These are phyloP conservation scores for Tachina grossa DNA, from an alignment of 2,888 invertebrate genomes.

Conservation along the genomic window DNA sequence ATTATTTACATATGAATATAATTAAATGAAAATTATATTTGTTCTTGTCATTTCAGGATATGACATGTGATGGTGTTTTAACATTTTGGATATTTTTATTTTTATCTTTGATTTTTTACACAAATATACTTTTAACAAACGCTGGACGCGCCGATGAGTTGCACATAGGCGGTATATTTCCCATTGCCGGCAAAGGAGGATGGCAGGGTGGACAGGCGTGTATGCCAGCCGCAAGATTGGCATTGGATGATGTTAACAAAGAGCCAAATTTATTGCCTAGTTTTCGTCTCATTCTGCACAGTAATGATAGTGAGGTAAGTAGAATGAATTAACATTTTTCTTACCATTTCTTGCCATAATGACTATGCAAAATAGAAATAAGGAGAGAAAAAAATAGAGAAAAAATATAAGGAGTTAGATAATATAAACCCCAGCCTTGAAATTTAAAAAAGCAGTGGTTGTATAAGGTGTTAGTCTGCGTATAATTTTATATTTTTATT, in stretches of 20 bases:
- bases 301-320: conserved; percentile 97
- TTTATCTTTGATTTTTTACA: conserved; percentile 79
- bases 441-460: not conserved
- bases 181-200: conserved; percentile 97
- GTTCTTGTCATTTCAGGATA: conserved; percentile 79
- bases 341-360: not conserved
- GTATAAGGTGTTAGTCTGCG: not conserved
- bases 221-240: conserved; percentile 98
- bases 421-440: not conserved
- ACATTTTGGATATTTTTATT: conserved; percentile 83
- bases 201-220: conserved; percentile 99
- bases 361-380: not conserved
- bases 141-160: conserved; percentile 86
- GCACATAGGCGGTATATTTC: conserved; percentile 99
- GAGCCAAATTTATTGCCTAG: conserved; percentile 94
- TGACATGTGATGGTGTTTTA: conserved; percentile 83
- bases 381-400: not conserved
- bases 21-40: conserved; percentile 20
- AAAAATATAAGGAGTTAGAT: too few species aligned
- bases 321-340: not conserved
- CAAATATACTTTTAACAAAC: conserved; percentile 79
- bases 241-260: conserved; percentile 97
- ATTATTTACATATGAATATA: too few species aligned
- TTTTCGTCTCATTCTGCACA: conserved; percentile 94
- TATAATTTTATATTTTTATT: not conserved